These are phyloP conservation scores for Rhynchonycteris naso DNA, from an alignment of 2,797 vertebrate species.

Conservation along the genomic window DNA sequence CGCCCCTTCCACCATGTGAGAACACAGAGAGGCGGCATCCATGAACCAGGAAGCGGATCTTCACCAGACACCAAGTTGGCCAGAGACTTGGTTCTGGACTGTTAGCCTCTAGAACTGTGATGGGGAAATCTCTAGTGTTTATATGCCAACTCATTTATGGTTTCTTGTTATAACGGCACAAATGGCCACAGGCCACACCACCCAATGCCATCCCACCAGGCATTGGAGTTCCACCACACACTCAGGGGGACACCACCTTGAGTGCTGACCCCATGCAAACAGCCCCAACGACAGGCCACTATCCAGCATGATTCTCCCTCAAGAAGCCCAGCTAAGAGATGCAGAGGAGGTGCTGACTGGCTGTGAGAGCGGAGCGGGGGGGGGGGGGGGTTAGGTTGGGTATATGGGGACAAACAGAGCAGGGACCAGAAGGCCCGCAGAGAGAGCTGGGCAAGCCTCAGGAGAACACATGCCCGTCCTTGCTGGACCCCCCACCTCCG, in stretches of 20 bases:
- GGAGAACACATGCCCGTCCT: rapidly evolving
- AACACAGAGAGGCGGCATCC: neutral
- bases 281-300: rapidly evolving
- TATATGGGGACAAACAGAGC: neutral
- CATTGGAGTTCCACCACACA: rapidly evolving
- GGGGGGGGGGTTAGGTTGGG: rapidly evolving
- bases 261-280: rapidly evolving
- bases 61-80: neutral
- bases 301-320: rapidly evolving
- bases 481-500: rapidly evolving
- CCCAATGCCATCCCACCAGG: neutral
- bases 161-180: neutral
- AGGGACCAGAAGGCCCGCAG: rapidly evolving
- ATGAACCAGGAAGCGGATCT: neutral
- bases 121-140: rapidly evolving
- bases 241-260: neutral
- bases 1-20: neutral
- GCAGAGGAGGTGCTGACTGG: rapidly evolving
- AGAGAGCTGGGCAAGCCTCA: neutral
- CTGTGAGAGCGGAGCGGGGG: neutral
- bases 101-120: neutral
- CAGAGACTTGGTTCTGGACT: neutral
- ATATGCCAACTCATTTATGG: rapidly evolving
- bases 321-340: rapidly evolving
- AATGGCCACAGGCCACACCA: neutral